Percentiles rank a stretch among this genome's conserved stretches.
phyloP scores from a whole-genome alignment of 2,797 vertebrate species.

The Orientallactaga sibirica region DNA sequence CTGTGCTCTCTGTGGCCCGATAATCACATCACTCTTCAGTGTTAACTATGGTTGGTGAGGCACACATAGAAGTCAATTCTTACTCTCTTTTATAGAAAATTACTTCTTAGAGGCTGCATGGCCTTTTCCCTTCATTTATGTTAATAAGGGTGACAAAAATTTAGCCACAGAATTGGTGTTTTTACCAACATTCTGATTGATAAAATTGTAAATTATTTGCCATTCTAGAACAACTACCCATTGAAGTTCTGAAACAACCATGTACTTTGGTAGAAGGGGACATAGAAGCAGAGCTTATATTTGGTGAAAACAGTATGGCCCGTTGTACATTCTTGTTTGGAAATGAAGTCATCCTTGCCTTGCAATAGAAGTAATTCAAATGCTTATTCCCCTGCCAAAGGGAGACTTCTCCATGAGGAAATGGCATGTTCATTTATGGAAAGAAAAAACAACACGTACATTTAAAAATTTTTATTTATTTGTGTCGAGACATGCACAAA shows the following conservation, averaged over 20 bases:
- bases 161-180: neutral
- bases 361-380: neutral
- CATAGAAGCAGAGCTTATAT: neutral
- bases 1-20: neutral
- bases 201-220: neutral
- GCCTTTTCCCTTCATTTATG: neutral
- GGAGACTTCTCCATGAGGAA: neutral
- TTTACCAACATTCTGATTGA: neutral
- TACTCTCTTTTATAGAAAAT: neutral
- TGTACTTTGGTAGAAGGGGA: neutral
- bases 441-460: neutral
- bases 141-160: neutral
- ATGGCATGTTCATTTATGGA: neutral
- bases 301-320: neutral
- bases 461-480: neutral
- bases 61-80: rapidly evolving
- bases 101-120: neutral
- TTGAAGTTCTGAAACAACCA: neutral
- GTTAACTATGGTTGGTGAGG: neutral
- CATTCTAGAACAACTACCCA: neutral
- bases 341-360: neutral
- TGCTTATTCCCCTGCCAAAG: neutral
- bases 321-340: neutral
- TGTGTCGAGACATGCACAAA: too few species aligned
- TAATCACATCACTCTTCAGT: neutral